Base-by-base conservation (phyloP, 1,140 invertebrate species). In the Colletes gigas region DNA sequence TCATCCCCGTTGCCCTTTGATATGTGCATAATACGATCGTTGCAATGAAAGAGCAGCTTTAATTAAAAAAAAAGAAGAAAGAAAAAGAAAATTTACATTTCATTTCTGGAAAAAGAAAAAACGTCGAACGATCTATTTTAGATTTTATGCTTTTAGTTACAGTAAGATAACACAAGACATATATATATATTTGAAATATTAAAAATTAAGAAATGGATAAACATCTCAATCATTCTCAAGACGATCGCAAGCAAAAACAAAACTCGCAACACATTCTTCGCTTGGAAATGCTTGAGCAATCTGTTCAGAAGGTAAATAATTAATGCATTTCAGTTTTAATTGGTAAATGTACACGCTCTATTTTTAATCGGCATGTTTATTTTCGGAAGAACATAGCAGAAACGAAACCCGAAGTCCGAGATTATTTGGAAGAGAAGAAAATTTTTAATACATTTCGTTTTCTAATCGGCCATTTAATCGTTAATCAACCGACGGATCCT, bases 391-490 rank as follows among this genome's bases (percentile, higher is more conserved):
- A 41, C 3, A 7, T 3, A 4, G 10, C 10, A 0, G 4, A n/a
- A 41, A 19, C 12, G 2, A 19, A 5, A 21, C 21, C 12, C 9
- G 39, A 55, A 6, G 68, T 52, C 66, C 81, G 69, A 68, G 67
- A 73, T 77, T 85, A 94, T 75, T 70, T 94, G 9, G 85, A 87
- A 5, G 70, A 90, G 10, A 92, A 92, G 54, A 92, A 89, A 39
- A 93, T 94, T 65, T 92, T 89, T 67, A 91, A 94, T 41, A 90
- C 94, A 19, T 93, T 93, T 72, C 90, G 93, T 76, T 94, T 94
- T 82, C 82, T 94, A 5, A 91, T 94, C 47, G 88, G 90, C 14
- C 93, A 94, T 87, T 82, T 94, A 7, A 68, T 94, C 15, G 87
- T 91, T 5, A 87, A 90, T 17, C 87, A 90, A 62, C 92, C 94